Evolutionary conservation across 2,113 vertebrate genomes (phyloP).

Genomic region (Rhipidura dahli): DNA sequence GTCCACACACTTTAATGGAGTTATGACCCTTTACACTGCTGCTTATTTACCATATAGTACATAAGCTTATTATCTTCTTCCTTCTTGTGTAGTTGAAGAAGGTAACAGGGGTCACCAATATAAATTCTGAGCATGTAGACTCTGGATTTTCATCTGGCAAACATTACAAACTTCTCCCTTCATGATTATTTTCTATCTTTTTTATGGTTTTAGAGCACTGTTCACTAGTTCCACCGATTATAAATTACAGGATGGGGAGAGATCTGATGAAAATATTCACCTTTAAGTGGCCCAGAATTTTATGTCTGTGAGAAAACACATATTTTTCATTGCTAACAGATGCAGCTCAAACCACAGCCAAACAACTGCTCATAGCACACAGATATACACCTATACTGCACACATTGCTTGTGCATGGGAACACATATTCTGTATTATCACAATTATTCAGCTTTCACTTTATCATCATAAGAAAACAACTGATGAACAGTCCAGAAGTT

Average conservation of each 20-base stretch:
- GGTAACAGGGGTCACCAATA: slow-evolving; percentile 14
- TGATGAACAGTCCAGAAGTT: slow-evolving; percentile 8
- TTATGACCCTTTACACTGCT: background rate
- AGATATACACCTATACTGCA: background rate
- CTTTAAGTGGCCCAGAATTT: slow-evolving; percentile 64
- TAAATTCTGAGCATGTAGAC: slow-evolving; percentile 2
- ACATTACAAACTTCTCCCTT: slow-evolving; percentile 46
- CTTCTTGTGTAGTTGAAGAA: background rate
- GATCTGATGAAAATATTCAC: slow-evolving; percentile 47
- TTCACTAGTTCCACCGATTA: slow-evolving; percentile 50
- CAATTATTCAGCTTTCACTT: background rate
- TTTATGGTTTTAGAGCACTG: background rate
- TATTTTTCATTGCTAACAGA: slow-evolving; percentile 77
- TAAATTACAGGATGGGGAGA: slow-evolving; percentile 56
- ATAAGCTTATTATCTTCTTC: slow-evolving; percentile 26
- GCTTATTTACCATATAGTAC: background rate
- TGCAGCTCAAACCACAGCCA: slow-evolving; percentile 46
- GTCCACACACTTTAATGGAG: background rate
- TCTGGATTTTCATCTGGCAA: slow-evolving; percentile 64
- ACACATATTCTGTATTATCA: background rate
- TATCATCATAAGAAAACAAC: background rate
- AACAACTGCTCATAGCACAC: background rate
- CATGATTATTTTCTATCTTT: slow-evolving; percentile 44
- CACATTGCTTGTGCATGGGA: background rate
- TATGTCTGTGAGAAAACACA: slow-evolving; percentile 64